Evolutionary conservation across 2,888 invertebrate species (phyloP).

Genomic region (Apantesis nais): DNA sequence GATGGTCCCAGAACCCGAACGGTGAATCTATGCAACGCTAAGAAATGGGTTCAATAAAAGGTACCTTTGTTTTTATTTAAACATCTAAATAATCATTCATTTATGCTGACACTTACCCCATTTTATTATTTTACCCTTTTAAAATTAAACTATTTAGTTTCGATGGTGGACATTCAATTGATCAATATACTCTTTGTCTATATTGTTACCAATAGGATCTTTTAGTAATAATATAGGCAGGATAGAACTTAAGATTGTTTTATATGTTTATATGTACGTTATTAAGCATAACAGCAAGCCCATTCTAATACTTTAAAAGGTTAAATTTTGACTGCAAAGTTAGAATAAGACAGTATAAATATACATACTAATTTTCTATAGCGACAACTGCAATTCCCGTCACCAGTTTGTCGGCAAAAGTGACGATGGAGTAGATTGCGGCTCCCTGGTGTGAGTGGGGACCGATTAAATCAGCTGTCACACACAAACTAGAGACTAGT

Average conservation of each 20-base stretch:
- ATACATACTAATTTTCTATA: conserved; percentile 91
- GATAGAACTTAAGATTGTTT: no score
- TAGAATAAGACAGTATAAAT: background rate
- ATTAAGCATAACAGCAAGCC: no score
- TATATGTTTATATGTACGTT: no score
- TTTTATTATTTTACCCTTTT: background rate
- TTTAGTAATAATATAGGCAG: no score
- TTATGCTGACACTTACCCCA: background rate
- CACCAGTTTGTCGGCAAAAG: conserved; percentile 96
- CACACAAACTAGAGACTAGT: conserved; percentile 94
- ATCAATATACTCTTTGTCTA: no score
- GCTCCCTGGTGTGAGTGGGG: conserved; percentile 94
- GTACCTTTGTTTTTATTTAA: background rate
- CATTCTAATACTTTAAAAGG: background rate
- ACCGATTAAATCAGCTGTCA: conserved; percentile 96
- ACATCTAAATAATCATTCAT: background rate
- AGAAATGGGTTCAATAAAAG: no score
- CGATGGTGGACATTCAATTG: no score
- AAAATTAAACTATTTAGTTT: no score
- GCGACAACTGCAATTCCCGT: conserved; percentile 94
- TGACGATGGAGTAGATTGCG: conserved; percentile 96
- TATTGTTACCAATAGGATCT: no score
- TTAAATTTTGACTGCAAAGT: background rate
- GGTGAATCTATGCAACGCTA: no score
- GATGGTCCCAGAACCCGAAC: no score